These are phyloP conservation scores for Labeo calbasu DNA, from an alignment of 2,797 vertebrate species.

Conservation along the genomic window DNA sequence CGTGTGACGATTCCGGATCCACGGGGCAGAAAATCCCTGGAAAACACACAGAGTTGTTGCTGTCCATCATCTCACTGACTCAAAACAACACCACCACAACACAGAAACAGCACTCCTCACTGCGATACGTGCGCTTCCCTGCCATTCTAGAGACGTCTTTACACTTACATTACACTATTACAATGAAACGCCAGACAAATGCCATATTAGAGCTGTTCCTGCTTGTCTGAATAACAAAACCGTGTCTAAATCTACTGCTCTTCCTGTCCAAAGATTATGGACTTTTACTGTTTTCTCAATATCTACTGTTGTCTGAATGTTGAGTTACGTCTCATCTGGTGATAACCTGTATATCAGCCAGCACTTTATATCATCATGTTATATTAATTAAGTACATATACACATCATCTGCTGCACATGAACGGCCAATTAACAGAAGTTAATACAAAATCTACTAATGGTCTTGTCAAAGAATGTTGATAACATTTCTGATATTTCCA, in stretches of 20 bases:
- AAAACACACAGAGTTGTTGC: neutral
- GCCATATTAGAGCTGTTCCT: neutral
- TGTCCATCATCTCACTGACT: neutral
- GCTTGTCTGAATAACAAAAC: neutral
- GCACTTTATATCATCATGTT: too few relatives aligned
- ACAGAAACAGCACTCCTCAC: neutral
- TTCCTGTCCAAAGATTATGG: neutral
- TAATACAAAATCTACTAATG: neutral
- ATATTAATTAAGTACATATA: too few relatives aligned
- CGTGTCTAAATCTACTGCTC: neutral
- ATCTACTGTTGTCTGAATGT: neutral
- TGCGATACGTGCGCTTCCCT: neutral
- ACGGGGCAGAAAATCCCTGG: conserved; percentile 94
- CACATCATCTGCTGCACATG: too few relatives aligned
- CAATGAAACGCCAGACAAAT: neutral
- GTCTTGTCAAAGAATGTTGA: neutral
- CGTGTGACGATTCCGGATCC: conserved; percentile 96
- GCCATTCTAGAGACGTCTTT: neutral
- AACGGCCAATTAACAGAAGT: neutral
- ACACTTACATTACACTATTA: neutral
- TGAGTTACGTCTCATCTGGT: too few relatives aligned
- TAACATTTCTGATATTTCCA: neutral
- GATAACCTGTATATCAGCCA: too few relatives aligned
- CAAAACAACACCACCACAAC: neutral
- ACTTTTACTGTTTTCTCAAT: neutral